A percentile compares a stretch with the other conserved stretches of the same genome.
Conservation (phyloP, 2,113 vertebrate genomes). For the Archocentrus centrarchus region DNA sequence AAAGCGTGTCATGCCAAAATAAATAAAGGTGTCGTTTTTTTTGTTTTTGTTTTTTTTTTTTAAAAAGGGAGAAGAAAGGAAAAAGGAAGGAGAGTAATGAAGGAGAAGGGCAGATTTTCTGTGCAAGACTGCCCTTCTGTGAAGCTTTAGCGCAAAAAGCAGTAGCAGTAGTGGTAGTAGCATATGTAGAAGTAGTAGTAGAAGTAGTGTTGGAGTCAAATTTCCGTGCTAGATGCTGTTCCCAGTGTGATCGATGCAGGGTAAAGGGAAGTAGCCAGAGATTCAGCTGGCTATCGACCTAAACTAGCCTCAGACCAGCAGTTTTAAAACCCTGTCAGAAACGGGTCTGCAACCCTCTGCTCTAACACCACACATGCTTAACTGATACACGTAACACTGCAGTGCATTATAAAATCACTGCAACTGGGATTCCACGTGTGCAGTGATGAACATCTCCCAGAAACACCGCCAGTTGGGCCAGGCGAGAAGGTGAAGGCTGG, state of each 20-base stretch:
- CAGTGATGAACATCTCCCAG: constrained; percentile 10
- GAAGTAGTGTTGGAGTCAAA: constrained; percentile 61
- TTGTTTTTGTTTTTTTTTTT: not conserved
- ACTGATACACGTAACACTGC: constrained; percentile 42
- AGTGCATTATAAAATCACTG: constrained; percentile 6
- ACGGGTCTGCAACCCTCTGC: not conserved
- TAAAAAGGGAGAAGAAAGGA: constrained; percentile 43
- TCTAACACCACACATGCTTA: constrained; percentile 26
- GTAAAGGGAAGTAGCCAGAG: not conserved
- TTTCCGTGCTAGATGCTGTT: constrained; percentile 42
- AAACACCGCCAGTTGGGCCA: not conserved
- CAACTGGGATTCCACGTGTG: constrained; percentile 25
- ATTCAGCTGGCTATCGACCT: not conserved
- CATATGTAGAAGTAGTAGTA: constrained; percentile 62
- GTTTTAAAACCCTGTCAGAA: constrained; percentile 16
- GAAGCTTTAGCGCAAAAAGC: constrained; percentile 73
- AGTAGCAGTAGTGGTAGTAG: constrained; percentile 53
- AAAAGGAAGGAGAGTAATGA: constrained; percentile 41
- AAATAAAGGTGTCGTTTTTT: constrained; percentile 80
- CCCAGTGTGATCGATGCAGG: constrained; percentile 31
- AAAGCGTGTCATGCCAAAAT: constrained; percentile 86
- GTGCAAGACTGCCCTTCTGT: constrained; percentile 69
- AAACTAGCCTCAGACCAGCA: constrained; percentile 3
- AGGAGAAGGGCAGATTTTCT: constrained; percentile 53
- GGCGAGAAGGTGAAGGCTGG: constrained; percentile 3